Base-by-base conservation (phyloP, 2,113 vertebrate genomes). In the Epinephelus fuscoguttatus region DNA sequence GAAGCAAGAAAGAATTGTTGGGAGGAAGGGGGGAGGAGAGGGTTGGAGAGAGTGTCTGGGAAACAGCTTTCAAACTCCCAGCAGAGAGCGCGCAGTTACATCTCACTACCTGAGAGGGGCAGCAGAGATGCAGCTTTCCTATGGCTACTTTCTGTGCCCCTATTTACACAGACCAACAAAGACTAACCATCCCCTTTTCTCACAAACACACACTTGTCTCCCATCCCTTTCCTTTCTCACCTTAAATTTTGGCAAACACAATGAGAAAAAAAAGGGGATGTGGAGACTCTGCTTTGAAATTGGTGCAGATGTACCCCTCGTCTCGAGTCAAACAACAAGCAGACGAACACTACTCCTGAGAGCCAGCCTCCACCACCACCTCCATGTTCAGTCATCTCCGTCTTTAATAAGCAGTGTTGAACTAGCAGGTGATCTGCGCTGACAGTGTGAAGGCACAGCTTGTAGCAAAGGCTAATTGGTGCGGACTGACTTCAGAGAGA, bases 41-140 rank as follows among this genome's bases (percentile, higher is more conserved):
- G 7, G 47, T 47, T 59, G n/a, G 47, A 68, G 52, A 67, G 62
- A 19, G 45, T 37, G 53, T 49, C 21, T 79, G 27, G 61, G 13
- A 70, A 78, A 70, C 52, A 79, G 45, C 27, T 69, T 70, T 72
- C 9, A 1, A 72, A 81, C 49, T 80, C 69, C 63, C 56, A 64
- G 63, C 60, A 82, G 70, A 81, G n/a, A 19, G 2, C 2, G 23
- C 88, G 93, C 84, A 92, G 89, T 93, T 88, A 0, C 84, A 74
- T 12, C 2, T 71, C 57, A 63, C 61, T 27, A 70, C 94, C 95
- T 95, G 93, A 85, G 91, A 93, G 94, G 87, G 94, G 94, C 94
- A 93, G 94, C 92, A 95, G 85, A 93, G 94, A 95, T 91, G 89
- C 92, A 94, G 94, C 83, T 90, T 82, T 93, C 78, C 63, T 82